These are phyloP conservation scores for Allacma fusca DNA, from an alignment of 2,888 invertebrate genomes.

Conservation along the genomic window DNA sequence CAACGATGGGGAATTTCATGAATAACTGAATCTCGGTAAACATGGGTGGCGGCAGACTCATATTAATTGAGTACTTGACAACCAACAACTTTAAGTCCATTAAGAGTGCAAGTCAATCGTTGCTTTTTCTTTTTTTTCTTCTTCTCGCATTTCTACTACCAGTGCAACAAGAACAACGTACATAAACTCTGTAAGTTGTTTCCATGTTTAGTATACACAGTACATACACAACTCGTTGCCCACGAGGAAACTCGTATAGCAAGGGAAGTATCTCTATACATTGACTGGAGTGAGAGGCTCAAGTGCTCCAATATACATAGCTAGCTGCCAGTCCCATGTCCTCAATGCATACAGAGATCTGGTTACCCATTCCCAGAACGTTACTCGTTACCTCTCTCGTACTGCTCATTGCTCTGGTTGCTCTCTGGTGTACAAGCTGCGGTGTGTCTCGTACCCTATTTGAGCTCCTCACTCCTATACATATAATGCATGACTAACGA, in stretches of 20 bases:
- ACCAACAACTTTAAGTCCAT: slow-evolving; percentile 41
- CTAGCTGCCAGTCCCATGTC: too few relatives aligned
- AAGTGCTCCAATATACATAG: too few relatives aligned
- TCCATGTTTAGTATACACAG: neutral
- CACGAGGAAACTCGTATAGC: neutral
- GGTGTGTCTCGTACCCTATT: too few relatives aligned
- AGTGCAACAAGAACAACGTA: neutral
- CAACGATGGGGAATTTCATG: slow-evolving; percentile 37
- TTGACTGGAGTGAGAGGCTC: too few relatives aligned
- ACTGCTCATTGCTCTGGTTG: too few relatives aligned
- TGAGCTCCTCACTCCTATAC: neutral
- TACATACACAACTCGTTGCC: neutral
- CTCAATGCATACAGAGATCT: too few relatives aligned
- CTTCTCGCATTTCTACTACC: too few relatives aligned
- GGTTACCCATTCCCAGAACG: too few relatives aligned
- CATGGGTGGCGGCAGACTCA: slow-evolving; percentile 44
- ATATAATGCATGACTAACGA: neutral
- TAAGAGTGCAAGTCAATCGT: slow-evolving; percentile 17
- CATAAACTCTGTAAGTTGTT: neutral
- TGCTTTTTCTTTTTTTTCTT: neutral
- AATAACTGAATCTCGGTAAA: slow-evolving; percentile 38
- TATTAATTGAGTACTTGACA: slow-evolving; percentile 48
- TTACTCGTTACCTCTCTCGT: too few relatives aligned
- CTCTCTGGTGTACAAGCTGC: too few relatives aligned
- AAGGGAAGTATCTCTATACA: too few relatives aligned